Evolutionary conservation across 2,113 vertebrate genomes (phyloP), one percentile per base, ranked within the genome.

Genomic region (Speoplatyrhinus poulsoni): DNA sequence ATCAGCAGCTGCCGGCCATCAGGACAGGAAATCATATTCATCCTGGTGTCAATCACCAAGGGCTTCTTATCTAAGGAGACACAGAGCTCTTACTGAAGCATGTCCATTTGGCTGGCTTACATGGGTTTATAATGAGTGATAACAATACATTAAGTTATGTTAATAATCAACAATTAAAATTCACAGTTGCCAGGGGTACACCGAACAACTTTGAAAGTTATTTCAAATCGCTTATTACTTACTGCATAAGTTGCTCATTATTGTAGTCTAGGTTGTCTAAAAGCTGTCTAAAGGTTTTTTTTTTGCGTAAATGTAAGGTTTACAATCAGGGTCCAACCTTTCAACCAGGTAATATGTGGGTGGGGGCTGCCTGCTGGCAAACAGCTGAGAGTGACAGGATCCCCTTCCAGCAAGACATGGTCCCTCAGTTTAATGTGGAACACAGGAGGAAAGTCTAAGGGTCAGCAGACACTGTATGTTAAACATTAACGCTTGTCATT

Each of bases 361-460:
- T 95, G 92, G 0, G 97, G 96, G 88, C 96, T 96, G 73, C 95
- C 96, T 0, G 96, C 96, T 0, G 98, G 96, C 60, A 98, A 93
- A 86, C 96, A 99, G 87, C 96, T 98, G 62, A 99, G 94, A 15
- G 97, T 98, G 74, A 97, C 92, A 0, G 96, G 94, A 69, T 99
- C 96, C 0, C 96, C 98, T 79, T 99, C 98, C 70, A 99, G 90
- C 78, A 98, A 91, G 82, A 98, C 94, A 73, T 97, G 96, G 90
- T 99, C 96, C 92, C 96, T 96, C 84, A 99, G 90, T 72, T 99
- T 98, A 82, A 99, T 98, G 85, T 98, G 97, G 90, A 99, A 99
- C 72, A 98, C 85, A 1, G 98, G 97, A 69, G 95, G 94, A 52
- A 98, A 99, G 85, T 99, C 98, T 99, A 85, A n/a, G 19, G 70